Conservation (phyloP, 2,113 vertebrate species). For the Antechinus flavipes region DNA sequence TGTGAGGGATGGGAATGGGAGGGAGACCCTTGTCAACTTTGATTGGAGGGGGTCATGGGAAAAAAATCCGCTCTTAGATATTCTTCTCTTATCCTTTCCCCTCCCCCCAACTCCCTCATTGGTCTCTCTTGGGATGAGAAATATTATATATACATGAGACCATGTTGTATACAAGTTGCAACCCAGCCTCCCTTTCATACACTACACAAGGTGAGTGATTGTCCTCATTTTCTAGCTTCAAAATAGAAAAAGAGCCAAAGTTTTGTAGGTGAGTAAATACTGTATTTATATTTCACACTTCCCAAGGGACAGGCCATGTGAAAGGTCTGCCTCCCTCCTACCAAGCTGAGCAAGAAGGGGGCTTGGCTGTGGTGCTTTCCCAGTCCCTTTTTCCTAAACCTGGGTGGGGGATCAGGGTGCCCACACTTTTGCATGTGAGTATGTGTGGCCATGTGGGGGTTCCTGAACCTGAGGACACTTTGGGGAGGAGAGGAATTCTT, state of each 20-base stretch:
- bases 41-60: not conserved
- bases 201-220: not conserved
- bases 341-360: not conserved
- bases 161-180: not conserved
- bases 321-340: not conserved
- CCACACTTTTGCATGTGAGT: not conserved
- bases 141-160: not conserved
- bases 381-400: not conserved
- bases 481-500: not conserved
- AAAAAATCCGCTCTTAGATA: too few species aligned
- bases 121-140: not conserved
- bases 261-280: not conserved
- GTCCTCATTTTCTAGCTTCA: constrained; percentile 39
- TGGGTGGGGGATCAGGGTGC: not conserved
- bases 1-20: not conserved
- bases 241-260: not conserved
- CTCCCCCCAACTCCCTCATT: not conserved
- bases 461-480: not conserved
- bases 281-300: not conserved
- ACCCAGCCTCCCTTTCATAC: not conserved
- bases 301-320: not conserved
- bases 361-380: accelerated
- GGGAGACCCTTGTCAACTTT: not conserved
- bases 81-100: not conserved
- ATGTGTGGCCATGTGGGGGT: not conserved